Evolutionary conservation across 2,888 invertebrate genomes (phyloP).

Genomic region (Cyaniris semiargus): DNA sequence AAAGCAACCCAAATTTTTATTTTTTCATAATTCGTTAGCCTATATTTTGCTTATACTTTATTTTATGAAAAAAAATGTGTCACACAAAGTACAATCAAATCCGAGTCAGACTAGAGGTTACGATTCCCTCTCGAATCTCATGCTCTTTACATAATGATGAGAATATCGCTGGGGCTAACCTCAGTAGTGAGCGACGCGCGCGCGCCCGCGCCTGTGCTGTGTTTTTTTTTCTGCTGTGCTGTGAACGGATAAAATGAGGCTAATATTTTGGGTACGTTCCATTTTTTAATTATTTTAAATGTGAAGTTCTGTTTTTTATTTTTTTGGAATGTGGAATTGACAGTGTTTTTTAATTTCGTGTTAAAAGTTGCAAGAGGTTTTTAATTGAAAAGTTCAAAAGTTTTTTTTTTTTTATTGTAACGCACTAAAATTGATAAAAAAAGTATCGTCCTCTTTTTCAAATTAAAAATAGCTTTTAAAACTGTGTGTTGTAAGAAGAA

Average conservation of each 20-base stretch:
- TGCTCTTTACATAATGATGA: slow-evolving; percentile 70
- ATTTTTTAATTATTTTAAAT: slow-evolving; percentile 42
- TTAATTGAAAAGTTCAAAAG: neutral
- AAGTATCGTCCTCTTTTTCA: too few relatives aligned
- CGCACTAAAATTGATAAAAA: too few relatives aligned
- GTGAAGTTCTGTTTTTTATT: neutral
- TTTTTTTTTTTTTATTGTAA: too few relatives aligned
- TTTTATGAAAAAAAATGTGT: too few relatives aligned
- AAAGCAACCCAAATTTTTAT: too few relatives aligned
- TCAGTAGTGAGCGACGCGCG: slow-evolving; percentile 70
- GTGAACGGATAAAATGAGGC: slow-evolving; percentile 76
- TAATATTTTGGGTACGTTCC: slow-evolving; percentile 71
- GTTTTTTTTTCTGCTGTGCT: slow-evolving; percentile 60
- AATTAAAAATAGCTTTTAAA: too few relatives aligned
- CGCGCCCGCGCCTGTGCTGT: slow-evolving; percentile 71
- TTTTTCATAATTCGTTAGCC: too few relatives aligned
- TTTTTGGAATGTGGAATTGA: neutral
- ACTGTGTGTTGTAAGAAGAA: too few relatives aligned
- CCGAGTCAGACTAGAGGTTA: neutral
- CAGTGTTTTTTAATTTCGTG: neutral
- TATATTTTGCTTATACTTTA: too few relatives aligned
- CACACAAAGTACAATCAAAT: neutral
- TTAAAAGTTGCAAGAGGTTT: neutral
- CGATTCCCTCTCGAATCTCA: neutral
- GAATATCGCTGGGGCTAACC: slow-evolving; percentile 63